These are phyloP conservation scores for Recurvirostra avosetta DNA, from an alignment of 2,113 vertebrate genomes.

Conservation along the genomic window DNA sequence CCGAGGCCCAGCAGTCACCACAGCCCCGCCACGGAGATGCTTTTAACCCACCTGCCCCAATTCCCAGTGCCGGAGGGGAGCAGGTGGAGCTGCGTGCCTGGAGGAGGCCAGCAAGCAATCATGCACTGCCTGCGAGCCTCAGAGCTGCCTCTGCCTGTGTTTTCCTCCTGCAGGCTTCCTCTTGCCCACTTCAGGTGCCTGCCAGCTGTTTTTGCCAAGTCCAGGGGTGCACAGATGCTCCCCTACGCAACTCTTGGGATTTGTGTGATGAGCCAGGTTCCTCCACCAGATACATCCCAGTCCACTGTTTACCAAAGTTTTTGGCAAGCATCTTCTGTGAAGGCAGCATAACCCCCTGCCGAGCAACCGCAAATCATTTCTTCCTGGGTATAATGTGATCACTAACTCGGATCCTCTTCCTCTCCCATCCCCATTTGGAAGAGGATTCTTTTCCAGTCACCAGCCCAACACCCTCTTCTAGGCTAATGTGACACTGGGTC, in stretches of 20 bases:
- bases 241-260: background rate
- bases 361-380: background rate
- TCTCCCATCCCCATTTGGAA: background rate
- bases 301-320: background rate
- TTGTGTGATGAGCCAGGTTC: background rate
- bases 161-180: background rate
- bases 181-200: background rate
- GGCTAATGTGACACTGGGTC: background rate
- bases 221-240: background rate
- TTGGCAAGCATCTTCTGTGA: background rate
- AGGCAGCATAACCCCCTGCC: background rate
- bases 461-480: background rate
- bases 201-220: background rate
- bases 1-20: background rate
- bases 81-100: background rate
- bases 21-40: background rate
- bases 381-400: background rate
- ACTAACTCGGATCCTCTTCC: background rate
- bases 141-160: background rate
- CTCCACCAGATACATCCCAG: background rate
- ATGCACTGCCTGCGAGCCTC: background rate
- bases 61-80: accelerated
- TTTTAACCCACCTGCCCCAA: background rate
- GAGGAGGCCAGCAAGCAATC: background rate
- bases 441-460: background rate